A percentile compares a stretch with the other conserved stretches of the same genome.
Conservation (phyloP, 2,113 vertebrate genomes). For the Xiphophorus maculatus region DNA sequence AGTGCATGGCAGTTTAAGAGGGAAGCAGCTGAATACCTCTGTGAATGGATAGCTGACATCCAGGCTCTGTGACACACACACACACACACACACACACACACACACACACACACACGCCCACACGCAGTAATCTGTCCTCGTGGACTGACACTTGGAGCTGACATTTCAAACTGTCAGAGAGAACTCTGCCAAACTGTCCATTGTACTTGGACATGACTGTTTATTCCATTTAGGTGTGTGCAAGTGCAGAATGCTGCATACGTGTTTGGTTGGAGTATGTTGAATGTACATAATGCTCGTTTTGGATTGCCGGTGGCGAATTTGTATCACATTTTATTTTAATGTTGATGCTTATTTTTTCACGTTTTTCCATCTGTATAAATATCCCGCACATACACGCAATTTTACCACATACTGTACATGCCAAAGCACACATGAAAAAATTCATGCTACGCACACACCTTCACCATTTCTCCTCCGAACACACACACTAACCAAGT, state of each 20-base stretch:
- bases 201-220: constrained; percentile 45
- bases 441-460: constrained; percentile 1
- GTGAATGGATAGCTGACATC: constrained; percentile 48
- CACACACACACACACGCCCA: constrained; percentile 33
- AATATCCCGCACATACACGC: constrained; percentile 10
- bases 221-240: constrained; percentile 14
- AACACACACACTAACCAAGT: constrained; percentile 69
- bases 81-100: constrained; percentile 34
- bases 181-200: constrained; percentile 65
- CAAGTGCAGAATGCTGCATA: neutral
- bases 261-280: constrained; percentile 30
- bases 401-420: constrained; percentile 23
- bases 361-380: constrained; percentile 17
- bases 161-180: constrained; percentile 75
- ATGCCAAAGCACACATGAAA: constrained; percentile 8
- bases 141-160: constrained; percentile 66
- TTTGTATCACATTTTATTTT: constrained; percentile 25
- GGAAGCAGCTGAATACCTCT: constrained; percentile 26
- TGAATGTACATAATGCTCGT: constrained; percentile 27
- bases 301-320: constrained; percentile 27
- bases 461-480: neutral
- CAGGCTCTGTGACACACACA: constrained; percentile 27
- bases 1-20: constrained; percentile 35
- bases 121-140: constrained; percentile 44
- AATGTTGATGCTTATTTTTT: constrained; percentile 32